phyloP scores from a whole-genome alignment of 2,113 vertebrate species.

The Ceyx margarethae region DNA sequence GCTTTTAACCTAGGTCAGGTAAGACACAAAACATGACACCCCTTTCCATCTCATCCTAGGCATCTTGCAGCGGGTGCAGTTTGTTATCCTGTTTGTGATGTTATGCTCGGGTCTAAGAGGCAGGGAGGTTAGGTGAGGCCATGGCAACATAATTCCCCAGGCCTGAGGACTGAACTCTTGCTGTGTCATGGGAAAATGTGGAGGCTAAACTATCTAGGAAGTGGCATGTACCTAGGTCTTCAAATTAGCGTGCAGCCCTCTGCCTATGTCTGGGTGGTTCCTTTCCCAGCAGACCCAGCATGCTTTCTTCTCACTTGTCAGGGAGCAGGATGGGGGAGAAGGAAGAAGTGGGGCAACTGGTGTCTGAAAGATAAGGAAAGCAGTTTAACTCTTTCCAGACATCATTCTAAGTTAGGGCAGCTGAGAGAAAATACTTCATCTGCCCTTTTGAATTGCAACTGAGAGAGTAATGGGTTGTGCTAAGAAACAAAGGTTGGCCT shows the following conservation, averaged over 20 bases:
- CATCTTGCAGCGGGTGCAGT: fast-evolving
- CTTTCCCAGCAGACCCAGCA: fast-evolving
- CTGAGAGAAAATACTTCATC: fast-evolving
- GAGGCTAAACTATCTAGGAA: not conserved
- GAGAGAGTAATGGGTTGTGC: not conserved
- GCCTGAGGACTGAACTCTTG: not conserved
- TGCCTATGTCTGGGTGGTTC: not conserved
- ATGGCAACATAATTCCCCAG: not conserved
- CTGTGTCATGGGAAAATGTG: not conserved
- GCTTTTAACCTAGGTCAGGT: not conserved
- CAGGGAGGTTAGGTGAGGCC: not conserved
- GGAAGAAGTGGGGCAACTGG: not conserved
- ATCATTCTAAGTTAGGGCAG: not conserved
- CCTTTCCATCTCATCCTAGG: not conserved
- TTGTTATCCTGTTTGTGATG: not conserved
- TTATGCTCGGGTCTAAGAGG: not conserved
- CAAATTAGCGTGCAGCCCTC: not conserved
- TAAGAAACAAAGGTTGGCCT: not conserved
- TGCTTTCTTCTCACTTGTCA: fast-evolving
- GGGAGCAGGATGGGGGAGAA: not conserved
- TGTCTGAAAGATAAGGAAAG: slow-evolving; percentile 26
- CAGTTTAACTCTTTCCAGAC: not conserved
- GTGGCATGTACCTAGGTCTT: not conserved
- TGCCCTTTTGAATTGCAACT: not conserved
- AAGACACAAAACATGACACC: not conserved